These are phyloP conservation scores for Oncorhynchus kisutch DNA, from an alignment of 2,113 vertebrate species.

Conservation along the genomic window DNA sequence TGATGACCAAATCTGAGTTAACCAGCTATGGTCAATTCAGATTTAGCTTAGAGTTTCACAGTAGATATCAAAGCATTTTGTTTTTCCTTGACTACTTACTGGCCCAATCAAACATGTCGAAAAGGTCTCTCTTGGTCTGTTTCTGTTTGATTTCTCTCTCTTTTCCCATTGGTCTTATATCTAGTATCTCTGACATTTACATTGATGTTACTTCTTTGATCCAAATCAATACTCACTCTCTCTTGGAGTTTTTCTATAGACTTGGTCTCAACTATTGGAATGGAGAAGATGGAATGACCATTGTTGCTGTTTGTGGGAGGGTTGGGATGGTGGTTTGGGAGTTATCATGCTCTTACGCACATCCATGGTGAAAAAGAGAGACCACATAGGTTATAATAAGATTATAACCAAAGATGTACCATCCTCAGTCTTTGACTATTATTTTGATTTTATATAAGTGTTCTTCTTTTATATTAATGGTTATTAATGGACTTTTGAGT, in stretches of 20 bases:
- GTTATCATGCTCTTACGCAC: background rate
- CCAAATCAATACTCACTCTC: conserved; percentile 19
- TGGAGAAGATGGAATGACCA: conserved; percentile 37
- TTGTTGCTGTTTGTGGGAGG: conserved; percentile 19
- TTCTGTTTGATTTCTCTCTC: too few species aligned
- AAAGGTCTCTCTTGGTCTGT: too few species aligned
- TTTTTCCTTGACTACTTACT: too few species aligned
- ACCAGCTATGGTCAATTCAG: background rate
- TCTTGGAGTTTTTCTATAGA: conserved; percentile 41
- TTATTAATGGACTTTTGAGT: conserved; percentile 79
- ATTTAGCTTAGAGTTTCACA: conserved; percentile 22
- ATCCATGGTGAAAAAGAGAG: conserved; percentile 17
- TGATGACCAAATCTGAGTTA: conserved; percentile 15
- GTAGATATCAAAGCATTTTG: too few species aligned
- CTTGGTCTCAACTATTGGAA: conserved; percentile 28
- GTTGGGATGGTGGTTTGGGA: background rate
- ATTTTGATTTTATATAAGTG: conserved; percentile 79
- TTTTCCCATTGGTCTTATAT: too few species aligned
- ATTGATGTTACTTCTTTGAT: background rate
- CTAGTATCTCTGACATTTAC: too few species aligned
- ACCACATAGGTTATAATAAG: conserved; percentile 44
- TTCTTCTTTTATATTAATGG: conserved; percentile 78
- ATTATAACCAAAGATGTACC: conserved; percentile 48
- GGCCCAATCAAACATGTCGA: too few species aligned
- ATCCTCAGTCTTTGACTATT: conserved; percentile 76